phyloP scores from a whole-genome alignment of 2,113 vertebrate species.

The Ardeotis arabs region DNA sequence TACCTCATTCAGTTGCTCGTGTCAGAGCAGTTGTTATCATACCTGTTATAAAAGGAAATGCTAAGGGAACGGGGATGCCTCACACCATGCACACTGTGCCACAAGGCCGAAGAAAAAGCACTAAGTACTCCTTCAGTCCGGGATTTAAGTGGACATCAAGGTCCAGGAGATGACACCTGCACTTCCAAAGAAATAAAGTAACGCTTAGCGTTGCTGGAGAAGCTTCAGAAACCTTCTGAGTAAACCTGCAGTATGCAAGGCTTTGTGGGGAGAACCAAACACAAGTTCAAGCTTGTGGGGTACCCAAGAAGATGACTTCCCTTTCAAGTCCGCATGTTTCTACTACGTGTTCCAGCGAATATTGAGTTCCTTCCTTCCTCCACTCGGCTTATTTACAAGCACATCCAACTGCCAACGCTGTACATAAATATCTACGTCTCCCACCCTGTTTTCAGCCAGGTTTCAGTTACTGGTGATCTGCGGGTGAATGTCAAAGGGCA shows the following conservation, averaged over 20 bases:
- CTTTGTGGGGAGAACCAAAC: background rate
- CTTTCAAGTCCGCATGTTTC: background rate
- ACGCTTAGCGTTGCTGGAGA: background rate
- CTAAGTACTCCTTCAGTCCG: background rate
- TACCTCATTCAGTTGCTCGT: background rate
- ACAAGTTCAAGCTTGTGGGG: background rate
- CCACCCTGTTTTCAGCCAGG: background rate
- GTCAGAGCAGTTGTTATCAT: background rate
- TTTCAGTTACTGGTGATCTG: background rate
- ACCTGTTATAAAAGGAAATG: background rate
- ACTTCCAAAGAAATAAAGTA: background rate
- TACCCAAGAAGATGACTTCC: fast-evolving
- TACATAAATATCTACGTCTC: slow-evolving; percentile 7
- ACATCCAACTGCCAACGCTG: background rate
- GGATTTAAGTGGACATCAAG: background rate
- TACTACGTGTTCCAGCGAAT: background rate
- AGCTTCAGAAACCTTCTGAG: background rate
- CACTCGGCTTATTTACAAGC: background rate
- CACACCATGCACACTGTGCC: background rate
- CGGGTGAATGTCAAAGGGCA: slow-evolving; percentile 52
- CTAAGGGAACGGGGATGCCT: background rate
- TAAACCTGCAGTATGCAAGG: fast-evolving
- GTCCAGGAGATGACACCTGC: background rate
- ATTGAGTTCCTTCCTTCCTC: background rate
- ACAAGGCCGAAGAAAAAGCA: background rate